These are phyloP conservation scores for Caprella mutica DNA, from an alignment of 2,888 invertebrate genomes.

Conservation along the genomic window DNA sequence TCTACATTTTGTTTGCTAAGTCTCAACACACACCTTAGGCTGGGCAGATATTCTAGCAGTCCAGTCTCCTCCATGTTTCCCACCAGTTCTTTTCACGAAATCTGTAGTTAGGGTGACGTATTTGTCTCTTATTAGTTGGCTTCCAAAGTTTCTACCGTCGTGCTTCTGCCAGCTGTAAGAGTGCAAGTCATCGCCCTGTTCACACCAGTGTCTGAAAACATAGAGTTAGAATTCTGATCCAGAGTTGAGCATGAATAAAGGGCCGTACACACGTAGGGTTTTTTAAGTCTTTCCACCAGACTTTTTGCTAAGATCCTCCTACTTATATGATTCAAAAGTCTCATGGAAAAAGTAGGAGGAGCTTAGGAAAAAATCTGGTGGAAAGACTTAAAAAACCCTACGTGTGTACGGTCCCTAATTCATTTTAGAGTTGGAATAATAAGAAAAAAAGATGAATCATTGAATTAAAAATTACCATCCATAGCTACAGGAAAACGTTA, in stretches of 20 bases:
- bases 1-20: no score
- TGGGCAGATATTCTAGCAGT: conserved; percentile 64
- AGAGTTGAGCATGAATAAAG: not conserved
- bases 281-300: no score
- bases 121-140: conserved; percentile 74
- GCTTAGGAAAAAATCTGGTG: no score
- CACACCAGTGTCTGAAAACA: conserved; percentile 34
- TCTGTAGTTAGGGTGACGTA: conserved; percentile 66
- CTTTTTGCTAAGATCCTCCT: no score
- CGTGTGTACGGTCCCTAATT: no score
- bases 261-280: no score
- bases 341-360: no score
- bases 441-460: not conserved
- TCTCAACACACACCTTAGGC: conserved; percentile 45
- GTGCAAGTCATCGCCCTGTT: conserved; percentile 67
- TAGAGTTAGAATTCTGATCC: not conserved
- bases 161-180: conserved; percentile 84
- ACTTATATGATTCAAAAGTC: no score
- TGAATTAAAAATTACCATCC: no score
- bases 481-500: no score
- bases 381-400: no score
- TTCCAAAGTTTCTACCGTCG: conserved; percentile 82
- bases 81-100: conserved; percentile 73
- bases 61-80: conserved; percentile 83
- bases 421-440: not conserved